phyloP scores from a whole-genome alignment of 35 echinoderm and acorn worm genomes.

The Amphiura filiformis region DNA sequence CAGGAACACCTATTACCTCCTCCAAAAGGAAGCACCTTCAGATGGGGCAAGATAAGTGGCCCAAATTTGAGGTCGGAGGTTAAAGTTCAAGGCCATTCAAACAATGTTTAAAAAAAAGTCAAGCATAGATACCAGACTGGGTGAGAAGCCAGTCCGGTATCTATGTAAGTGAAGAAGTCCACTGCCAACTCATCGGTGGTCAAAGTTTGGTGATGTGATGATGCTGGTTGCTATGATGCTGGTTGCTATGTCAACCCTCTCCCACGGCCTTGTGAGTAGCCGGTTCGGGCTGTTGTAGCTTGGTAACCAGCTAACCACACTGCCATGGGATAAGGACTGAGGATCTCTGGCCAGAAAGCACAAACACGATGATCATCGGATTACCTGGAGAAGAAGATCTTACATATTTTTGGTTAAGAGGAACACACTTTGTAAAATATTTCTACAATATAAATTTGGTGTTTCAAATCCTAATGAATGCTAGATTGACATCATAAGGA shows the following conservation, averaged over 20 bases:
- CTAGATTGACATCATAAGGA: too few relatives aligned
- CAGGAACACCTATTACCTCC: background rate
- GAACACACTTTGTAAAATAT: too few relatives aligned
- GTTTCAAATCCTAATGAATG: too few relatives aligned
- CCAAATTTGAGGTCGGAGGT: background rate
- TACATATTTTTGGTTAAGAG: too few relatives aligned
- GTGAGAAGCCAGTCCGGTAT: too few relatives aligned
- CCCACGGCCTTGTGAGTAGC: slow-evolving; percentile 67
- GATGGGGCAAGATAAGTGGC: background rate
- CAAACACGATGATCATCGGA: too few relatives aligned
- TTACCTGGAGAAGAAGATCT: too few relatives aligned
- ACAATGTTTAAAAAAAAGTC: background rate
- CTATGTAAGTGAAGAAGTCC: too few relatives aligned
- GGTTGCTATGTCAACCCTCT: slow-evolving; percentile 13
- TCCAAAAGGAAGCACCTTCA: too few relatives aligned
- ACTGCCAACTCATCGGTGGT: too few relatives aligned
- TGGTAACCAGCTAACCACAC: slow-evolving; percentile 99
- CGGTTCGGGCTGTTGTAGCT: slow-evolving; percentile 41
- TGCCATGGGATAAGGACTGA: slow-evolving; percentile 64
- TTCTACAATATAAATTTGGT: too few relatives aligned
- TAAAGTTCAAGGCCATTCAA: slow-evolving; percentile 2
- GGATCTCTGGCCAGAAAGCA: too few relatives aligned
- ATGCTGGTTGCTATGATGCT: background rate
- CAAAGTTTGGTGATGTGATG: background rate
- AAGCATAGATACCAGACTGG: background rate